Evolutionary conservation across 2,113 vertebrate genomes (phyloP).

Genomic region (Dasyurus viverrinus): DNA sequence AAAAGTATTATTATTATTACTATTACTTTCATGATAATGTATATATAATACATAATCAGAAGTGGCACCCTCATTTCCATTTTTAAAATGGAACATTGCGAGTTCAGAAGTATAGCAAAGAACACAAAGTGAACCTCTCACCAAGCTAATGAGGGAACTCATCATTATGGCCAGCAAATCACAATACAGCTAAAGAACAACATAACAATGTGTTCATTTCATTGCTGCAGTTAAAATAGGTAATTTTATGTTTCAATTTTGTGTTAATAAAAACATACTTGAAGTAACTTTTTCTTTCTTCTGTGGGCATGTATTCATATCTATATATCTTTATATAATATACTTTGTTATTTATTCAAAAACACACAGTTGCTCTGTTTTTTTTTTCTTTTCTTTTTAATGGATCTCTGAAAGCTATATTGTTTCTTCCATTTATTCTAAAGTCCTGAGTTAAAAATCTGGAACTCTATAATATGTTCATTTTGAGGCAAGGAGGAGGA

Average conservation of each 20-base stretch:
- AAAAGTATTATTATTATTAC: not conserved
- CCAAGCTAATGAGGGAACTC: not conserved
- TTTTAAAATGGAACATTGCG: not conserved
- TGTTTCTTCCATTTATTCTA: not conserved
- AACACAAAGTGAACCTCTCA: not conserved
- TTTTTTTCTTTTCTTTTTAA: not conserved
- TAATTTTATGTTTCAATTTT: not conserved
- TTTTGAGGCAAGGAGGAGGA: not conserved
- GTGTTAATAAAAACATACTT: not conserved
- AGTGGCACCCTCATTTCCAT: not conserved
- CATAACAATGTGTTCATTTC: accelerated
- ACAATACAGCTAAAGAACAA: accelerated
- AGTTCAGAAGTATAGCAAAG: slow-evolving; percentile 16
- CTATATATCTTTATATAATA: not conserved
- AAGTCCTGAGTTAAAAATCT: slow-evolving; percentile 13
- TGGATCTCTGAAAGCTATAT: not conserved
- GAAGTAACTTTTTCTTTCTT: not conserved
- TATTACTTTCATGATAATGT: not conserved
- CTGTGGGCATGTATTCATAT: not conserved
- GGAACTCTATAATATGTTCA: not conserved
- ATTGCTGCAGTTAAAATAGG: not conserved
- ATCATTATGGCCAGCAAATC: too few species aligned
- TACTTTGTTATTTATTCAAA: not conserved
- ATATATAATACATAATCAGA: not conserved
- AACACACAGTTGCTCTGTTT: not conserved